Conservation (phyloP, 2,797 vertebrate genomes). For the Lacerta bilineata region DNA sequence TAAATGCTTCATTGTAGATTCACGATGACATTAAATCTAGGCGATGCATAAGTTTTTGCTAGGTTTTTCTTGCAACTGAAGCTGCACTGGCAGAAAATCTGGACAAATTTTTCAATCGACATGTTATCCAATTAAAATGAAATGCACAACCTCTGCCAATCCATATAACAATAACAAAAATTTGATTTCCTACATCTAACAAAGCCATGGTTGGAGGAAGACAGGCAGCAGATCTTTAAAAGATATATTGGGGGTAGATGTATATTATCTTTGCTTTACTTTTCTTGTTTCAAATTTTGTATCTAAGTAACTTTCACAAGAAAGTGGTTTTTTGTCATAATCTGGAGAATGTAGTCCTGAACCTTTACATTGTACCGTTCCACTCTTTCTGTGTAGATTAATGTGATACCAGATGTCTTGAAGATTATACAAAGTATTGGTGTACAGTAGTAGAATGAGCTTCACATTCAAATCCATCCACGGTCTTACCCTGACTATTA, state of each 20-base stretch:
- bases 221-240: slow-evolving; percentile 12
- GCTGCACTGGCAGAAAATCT: slow-evolving; percentile 45
- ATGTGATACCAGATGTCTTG: slow-evolving; percentile 59
- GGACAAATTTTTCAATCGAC: slow-evolving; percentile 49
- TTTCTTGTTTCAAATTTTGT: slow-evolving; percentile 18
- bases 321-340: slow-evolving; percentile 21
- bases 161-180: slow-evolving; percentile 56
- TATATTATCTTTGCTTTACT: not conserved
- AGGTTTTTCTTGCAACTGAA: not conserved
- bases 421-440: slow-evolving; percentile 39
- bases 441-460: slow-evolving; percentile 48
- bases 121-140: slow-evolving; percentile 48
- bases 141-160: slow-evolving; percentile 57
- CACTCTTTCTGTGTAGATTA: slow-evolving; percentile 21
- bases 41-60: slow-evolving; percentile 12
- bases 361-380: not conserved
- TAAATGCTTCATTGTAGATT: not conserved
- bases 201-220: slow-evolving; percentile 26
- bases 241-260: not conserved
- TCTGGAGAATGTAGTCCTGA: slow-evolving; percentile 19
- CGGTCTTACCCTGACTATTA: slow-evolving; percentile 34
- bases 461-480: not conserved
- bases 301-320: not conserved
- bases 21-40: not conserved
- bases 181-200: slow-evolving; percentile 46